Percentiles rank a stretch among this genome's conserved stretches.
Evolutionary conservation across 2,888 invertebrate species (phyloP).

Genomic region (Seira sanloemensis): DNA sequence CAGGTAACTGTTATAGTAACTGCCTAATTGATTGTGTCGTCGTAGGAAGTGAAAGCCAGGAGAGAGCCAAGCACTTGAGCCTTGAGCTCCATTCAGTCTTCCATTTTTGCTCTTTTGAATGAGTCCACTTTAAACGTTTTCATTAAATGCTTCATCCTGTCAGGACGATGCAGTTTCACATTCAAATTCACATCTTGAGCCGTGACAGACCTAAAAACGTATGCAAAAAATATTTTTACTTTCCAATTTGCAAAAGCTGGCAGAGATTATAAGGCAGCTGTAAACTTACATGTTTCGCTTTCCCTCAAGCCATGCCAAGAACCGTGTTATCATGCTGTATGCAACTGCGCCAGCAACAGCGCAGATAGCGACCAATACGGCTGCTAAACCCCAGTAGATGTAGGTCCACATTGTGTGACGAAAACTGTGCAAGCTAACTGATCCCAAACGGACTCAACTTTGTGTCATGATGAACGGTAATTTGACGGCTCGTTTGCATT

Average conservation of each 20-base stretch:
- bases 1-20: too few relatives aligned
- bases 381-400: slow-evolving; percentile 40
- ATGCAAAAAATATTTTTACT: too few relatives aligned
- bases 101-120: slow-evolving; percentile 43
- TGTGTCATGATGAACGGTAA: too few relatives aligned
- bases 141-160: slow-evolving; percentile 49
- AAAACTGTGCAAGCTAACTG: background rate
- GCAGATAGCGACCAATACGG: background rate
- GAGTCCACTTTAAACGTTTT: slow-evolving; percentile 45
- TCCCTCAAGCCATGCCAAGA: slow-evolving; percentile 42
- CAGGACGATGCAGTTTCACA: slow-evolving; percentile 46
- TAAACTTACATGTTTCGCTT: slow-evolving; percentile 49
- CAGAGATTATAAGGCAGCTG: background rate
- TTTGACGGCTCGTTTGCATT: too few relatives aligned
- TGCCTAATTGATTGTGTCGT: too few relatives aligned
- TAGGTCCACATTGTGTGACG: slow-evolving; percentile 35
- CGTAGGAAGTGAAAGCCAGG: too few relatives aligned
- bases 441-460: background rate
- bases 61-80: too few relatives aligned
- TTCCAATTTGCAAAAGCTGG: background rate
- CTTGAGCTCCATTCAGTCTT: slow-evolving; percentile 39
- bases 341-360: slow-evolving; percentile 19
- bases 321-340: slow-evolving; percentile 39
- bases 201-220: slow-evolving; percentile 34
- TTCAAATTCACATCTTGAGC: slow-evolving; percentile 48